A percentile compares a stretch with the other conserved stretches of the same genome.
Evolutionary conservation across 2,888 invertebrate genomes (phyloP).

Genomic region (Hydroisotoma schaefferi): DNA sequence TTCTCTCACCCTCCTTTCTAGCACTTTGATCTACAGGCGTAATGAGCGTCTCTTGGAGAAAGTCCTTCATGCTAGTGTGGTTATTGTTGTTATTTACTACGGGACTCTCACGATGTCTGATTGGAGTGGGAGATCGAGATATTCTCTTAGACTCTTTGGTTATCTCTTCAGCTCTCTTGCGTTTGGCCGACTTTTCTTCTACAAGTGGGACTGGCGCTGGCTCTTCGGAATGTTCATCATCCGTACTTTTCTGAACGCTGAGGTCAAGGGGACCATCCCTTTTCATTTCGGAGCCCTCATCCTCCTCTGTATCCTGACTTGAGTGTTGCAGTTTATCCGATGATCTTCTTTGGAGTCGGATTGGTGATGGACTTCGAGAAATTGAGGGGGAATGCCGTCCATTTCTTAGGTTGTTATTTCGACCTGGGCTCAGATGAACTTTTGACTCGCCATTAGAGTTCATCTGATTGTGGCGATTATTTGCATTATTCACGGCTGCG

Average conservation of each 20-base stretch:
- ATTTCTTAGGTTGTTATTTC: conserved; percentile 33
- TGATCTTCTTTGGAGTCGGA: background rate
- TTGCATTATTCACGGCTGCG: conserved; percentile 26
- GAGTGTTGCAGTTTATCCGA: conserved; percentile 8
- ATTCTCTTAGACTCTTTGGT: conserved; percentile 12
- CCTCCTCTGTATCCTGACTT: conserved; percentile 42
- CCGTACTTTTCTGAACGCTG: conserved; percentile 30
- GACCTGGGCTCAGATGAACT: conserved; percentile 54
- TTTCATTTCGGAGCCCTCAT: conserved; percentile 34
- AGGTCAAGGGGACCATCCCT: conserved; percentile 39
- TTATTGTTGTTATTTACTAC: background rate
- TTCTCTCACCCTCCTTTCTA: background rate
- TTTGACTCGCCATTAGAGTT: conserved; percentile 19
- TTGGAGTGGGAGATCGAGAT: conserved; percentile 27
- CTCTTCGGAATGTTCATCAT: conserved; percentile 14
- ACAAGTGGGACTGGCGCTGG: too few species aligned
- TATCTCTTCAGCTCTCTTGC: background rate
- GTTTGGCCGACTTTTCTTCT: background rate
- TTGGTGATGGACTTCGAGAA: conserved; percentile 20
- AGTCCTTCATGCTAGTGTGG: background rate
- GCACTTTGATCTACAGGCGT: background rate
- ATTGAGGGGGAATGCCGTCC: conserved; percentile 24
- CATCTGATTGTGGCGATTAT: background rate
- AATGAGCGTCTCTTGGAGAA: background rate
- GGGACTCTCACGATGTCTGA: conserved; percentile 22